Percentiles rank a stretch among this genome's conserved stretches.
phyloP scores from a whole-genome alignment of 2,797 vertebrate species.

The Gymnoscopelus microlampas region DNA sequence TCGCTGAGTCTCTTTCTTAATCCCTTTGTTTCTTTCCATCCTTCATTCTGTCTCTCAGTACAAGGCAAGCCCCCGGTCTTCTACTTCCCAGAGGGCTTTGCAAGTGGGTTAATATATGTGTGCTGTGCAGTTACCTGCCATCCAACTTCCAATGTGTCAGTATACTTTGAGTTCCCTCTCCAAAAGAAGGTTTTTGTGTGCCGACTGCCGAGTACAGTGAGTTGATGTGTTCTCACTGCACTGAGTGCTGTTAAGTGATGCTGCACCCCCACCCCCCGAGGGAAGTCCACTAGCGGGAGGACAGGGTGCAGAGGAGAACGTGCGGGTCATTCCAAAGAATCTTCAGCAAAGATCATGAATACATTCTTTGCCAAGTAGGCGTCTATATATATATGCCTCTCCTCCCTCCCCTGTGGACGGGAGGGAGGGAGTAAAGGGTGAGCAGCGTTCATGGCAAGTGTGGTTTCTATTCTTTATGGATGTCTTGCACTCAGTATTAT shows the following conservation, averaged over 20 bases:
- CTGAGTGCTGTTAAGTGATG: neutral
- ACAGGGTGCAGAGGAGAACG: slow-evolving; percentile 38
- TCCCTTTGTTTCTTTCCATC: neutral
- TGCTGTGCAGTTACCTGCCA: slow-evolving; percentile 7
- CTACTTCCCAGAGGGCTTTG: neutral
- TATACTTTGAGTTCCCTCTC: no score
- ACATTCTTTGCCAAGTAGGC: slow-evolving; percentile 59
- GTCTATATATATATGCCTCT: slow-evolving; percentile 35
- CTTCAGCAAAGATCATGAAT: slow-evolving; percentile 70
- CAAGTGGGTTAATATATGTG: neutral
- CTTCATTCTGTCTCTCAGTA: neutral
- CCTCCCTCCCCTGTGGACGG: slow-evolving; percentile 36
- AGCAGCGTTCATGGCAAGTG: slow-evolving; percentile 8
- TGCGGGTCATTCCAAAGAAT: slow-evolving; percentile 62
- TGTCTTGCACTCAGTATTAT: neutral
- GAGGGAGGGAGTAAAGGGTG: slow-evolving; percentile 1
- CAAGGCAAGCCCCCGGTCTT: neutral
- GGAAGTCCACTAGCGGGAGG: slow-evolving; percentile 42
- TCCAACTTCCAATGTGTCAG: slow-evolving; percentile 25
- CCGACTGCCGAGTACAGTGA: no score
- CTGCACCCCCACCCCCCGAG: slow-evolving; percentile 21
- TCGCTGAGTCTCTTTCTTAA: neutral
- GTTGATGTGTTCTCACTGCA: no score
- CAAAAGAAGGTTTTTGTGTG: no score
- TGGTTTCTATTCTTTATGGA: neutral